Evolutionary conservation across 2,797 vertebrate species (phyloP), one percentile per base, ranked within the genome.

Genomic region (Octomys mimax): DNA sequence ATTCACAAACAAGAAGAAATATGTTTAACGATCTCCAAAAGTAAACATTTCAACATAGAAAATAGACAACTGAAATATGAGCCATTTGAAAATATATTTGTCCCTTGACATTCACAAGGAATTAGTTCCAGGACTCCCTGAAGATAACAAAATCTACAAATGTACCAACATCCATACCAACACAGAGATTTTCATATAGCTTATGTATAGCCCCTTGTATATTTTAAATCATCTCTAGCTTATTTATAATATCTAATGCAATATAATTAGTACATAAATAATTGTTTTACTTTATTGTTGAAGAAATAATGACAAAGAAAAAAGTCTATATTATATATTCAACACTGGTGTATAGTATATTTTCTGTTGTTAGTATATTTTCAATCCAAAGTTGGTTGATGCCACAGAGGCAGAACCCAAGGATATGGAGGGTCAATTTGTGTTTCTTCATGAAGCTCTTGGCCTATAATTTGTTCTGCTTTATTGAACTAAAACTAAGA

Each of bases 1-100:
- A 92, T 92, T 95, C 75, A 88, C 52, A 95, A 79, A 80, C 75
- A 94, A 96, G 36, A 46, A 78, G 49, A 94, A 93, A 85, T 92
- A 95, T 36, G 68, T 62, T 96, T 91, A 86, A 64, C 77, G 78
- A 92, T 22, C 57, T 95, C 83, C 89, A 59, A 93, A 91, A 92
- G 83, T 95, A 95, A 97, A 88, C 39, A 85, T 91, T 78, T 86
- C 59, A 83, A 84, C 49, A 92, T 24, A 79, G 64, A 96, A 95
- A 92, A 80, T 46, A 95, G 79, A 33, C 42, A 91, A 77, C 28
- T 66, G 12, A 24, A 92, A 95, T 95, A 89, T 71, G 95, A 96
- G 77, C 26, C 31, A 70, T 82, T 89, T 95, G 42, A 94, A 95
- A 87, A 86, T 18, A 10, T 21, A 54, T 49, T 71, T 52, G 26